These are phyloP conservation scores for Noturus placidus DNA, from an alignment of 2,113 vertebrate genomes.

Conservation along the genomic window DNA sequence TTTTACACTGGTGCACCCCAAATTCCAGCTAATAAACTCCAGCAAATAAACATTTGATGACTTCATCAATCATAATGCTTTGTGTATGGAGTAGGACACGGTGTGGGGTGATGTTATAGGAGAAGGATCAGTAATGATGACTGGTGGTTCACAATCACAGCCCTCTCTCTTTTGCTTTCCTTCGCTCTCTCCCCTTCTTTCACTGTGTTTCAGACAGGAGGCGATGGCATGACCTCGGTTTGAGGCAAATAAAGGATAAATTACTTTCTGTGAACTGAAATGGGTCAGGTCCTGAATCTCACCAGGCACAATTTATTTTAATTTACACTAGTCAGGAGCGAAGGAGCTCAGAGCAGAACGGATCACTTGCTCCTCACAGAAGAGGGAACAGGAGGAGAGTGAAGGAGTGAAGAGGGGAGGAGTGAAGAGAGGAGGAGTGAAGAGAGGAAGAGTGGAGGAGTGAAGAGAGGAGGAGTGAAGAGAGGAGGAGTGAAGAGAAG, in stretches of 20 bases:
- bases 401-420: neutral
- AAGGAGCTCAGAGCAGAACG: neutral
- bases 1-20: neutral
- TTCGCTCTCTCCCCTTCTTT: neutral
- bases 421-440: neutral
- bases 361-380: neutral
- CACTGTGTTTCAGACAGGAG: neutral
- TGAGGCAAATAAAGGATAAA: conserved; percentile 2
- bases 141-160: neutral
- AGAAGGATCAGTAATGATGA: neutral
- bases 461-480: neutral
- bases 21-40: neutral
- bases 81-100: neutral
- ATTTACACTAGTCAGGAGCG: neutral
- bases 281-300: neutral
- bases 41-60: neutral
- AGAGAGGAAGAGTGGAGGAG: neutral
- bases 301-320: conserved; percentile 3
- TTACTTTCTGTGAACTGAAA: conserved; percentile 11
- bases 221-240: neutral
- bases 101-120: neutral
- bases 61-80: neutral
- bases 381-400: neutral
- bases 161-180: neutral
- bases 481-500: neutral